Percentiles rank a stretch among this genome's conserved stretches.
phyloP scores from a whole-genome alignment of 2,888 invertebrate genomes.

The Maniola hyperantus region DNA sequence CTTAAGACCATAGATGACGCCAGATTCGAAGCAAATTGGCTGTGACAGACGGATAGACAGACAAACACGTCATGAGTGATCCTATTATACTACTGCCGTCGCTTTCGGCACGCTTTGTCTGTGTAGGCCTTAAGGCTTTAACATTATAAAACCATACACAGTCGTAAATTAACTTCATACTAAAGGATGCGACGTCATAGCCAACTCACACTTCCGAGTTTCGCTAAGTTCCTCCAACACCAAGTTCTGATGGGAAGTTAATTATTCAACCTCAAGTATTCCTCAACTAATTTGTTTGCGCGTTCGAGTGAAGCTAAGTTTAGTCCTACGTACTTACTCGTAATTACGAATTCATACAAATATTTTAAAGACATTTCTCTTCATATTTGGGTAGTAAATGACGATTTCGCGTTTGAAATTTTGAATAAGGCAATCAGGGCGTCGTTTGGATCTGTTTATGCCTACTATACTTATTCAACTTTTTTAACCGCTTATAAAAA shows the following conservation, averaged over 20 bases:
- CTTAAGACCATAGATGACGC: too few species aligned
- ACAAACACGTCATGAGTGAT: too few species aligned
- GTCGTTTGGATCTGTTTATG: too few species aligned
- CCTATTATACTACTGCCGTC: too few species aligned
- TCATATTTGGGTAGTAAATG: not conserved
- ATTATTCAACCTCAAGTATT: conserved; percentile 51
- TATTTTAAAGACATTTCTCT: not conserved
- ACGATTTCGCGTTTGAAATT: not conserved
- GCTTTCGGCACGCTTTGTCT: not conserved
- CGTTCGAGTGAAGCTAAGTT: conserved; percentile 11
- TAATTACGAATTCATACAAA: not conserved
- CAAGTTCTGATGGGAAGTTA: conserved; percentile 42
- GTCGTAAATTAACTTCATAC: not conserved
- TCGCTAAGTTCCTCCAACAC: conserved; percentile 29
- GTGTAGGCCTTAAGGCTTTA: not conserved
- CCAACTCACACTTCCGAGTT: conserved; percentile 25
- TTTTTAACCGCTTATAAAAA: too few species aligned
- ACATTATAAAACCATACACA: conserved; percentile 1
- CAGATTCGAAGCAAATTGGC: too few species aligned
- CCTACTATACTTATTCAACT: too few species aligned
- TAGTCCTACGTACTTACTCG: not conserved
- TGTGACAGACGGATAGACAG: too few species aligned
- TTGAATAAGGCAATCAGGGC: not conserved
- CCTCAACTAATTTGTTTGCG: conserved; percentile 48
- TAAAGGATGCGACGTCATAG: conserved; percentile 27